Base-by-base conservation (phyloP, 2,113 vertebrate genomes). In the Myrmophylax atrothorax region DNA sequence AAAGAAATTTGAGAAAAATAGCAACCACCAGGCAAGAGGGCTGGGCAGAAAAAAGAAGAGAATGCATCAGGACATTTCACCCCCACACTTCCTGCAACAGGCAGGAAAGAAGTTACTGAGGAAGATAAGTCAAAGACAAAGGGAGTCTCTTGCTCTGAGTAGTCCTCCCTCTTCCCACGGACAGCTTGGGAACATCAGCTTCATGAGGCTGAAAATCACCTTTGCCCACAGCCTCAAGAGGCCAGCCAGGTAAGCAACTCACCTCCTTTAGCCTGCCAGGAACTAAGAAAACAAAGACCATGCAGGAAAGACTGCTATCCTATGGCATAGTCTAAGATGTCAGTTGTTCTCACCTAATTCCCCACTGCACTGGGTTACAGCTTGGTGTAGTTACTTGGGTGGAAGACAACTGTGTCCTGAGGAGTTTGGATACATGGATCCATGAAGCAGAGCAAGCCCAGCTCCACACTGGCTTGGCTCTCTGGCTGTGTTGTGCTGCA, bases 341-440 rank as follows among this genome's bases (percentile, higher is more conserved):
- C 14, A 47, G 20, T 6, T 47, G 33, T 16, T 59, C 17, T 66
- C 25, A 1, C 25, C 26, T 58, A 25, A 19, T 12, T 77, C 64
- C 47, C 1, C 1, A 29, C 23, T 35, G 15, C 2, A 28, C 14
- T 1, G 10, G 29, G 17, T 72, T 58, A 85, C 52, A 76, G 13
- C 24, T 28, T 7, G 18, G 16, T 38, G 20, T 1, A 72, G 49
- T 4, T 19, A 64, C 12, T 25, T 60, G 75, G 33, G n/a, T 10
- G 47, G 52, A 35, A 68, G 24, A 44, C 22, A 26, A 10, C 0
- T 26, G 49, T 3, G 0, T 38, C 14, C 4, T 4, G 18, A 66
- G 38, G 50, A 84, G 25, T 37, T 3, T 46, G 16, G 42, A 74
- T 5, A 37, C 22, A 25, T 2, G 0, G 12, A 47, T 26, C 10